Base-by-base conservation (phyloP, 2,113 vertebrate species). In the Cyanocitta stelleri region DNA sequence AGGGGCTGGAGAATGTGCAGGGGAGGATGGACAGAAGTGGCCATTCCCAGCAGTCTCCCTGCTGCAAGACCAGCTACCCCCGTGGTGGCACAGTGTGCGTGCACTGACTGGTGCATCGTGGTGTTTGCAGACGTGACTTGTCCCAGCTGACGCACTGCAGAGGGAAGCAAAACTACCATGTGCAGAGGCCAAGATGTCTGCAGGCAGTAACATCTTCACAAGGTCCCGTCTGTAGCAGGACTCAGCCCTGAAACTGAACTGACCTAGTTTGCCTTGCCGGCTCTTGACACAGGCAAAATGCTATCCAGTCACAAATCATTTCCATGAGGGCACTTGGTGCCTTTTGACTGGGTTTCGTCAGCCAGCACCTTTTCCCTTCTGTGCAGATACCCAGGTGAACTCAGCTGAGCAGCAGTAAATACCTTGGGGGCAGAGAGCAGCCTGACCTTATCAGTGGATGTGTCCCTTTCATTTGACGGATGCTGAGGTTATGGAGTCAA, bases 1-100 rank as follows among this genome's bases (percentile, higher is more conserved):
- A 66, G 16, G 33, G 12, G 6, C 23, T 58, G 59, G 35, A 72
- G 48, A 33, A 72, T 9, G 27, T 41, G 26, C 55, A 71, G 30
- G 30, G 55, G 68, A 52, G 76, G 26, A 23, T 32, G 62, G 39
- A 9, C 32, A 61, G 43, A 84, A 89, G 37, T 16, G 44, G 13
- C 30, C 72, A 1, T 32, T 89, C 20, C 81, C 75, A 75, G 67
- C 20, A 83, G 30, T 14, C n/a, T 76, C 30, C 17, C 48, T 11
- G 3, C 64, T 64, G 46, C 19, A 49, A 24, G 54, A 7, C 13
- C 44, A 64, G 30, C 51, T 30, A 0, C 19, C 26, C 66, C n/a
- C 0, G 0, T 5, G 44, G 49, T 44, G 64, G 33, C 61, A 35
- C 23, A 4, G 46, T 2, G 5, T 44, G 22, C 0, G 0, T 43